Percentiles rank a stretch among this genome's conserved stretches.
phyloP scores from a whole-genome alignment of 2,888 invertebrate genomes.

The Corbicula japonica region DNA sequence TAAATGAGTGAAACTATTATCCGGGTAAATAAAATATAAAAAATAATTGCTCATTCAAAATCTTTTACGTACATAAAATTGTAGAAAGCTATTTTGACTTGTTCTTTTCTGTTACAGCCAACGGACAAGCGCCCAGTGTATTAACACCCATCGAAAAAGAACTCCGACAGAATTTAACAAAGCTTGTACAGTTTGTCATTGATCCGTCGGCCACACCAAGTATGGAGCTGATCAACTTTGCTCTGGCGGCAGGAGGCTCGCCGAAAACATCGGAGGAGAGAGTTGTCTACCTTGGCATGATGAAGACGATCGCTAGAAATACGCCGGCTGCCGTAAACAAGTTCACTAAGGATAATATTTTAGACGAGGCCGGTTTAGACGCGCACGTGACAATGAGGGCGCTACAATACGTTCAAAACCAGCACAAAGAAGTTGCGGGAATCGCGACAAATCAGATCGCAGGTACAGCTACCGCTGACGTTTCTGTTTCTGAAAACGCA shows the following conservation, averaged over 20 bases:
- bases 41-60: too few relatives aligned
- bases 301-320: conserved; percentile 21
- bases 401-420: conserved; percentile 1
- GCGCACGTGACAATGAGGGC: neutral
- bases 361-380: neutral
- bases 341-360: conserved; percentile 1
- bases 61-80: too few relatives aligned
- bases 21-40: too few relatives aligned
- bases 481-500: neutral
- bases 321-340: conserved; percentile 8
- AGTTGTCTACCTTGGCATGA: neutral
- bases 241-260: conserved; percentile 9
- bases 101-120: conserved; percentile 8
- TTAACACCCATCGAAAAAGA: conserved; percentile 6
- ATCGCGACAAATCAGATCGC: neutral
- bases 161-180: conserved; percentile 13
- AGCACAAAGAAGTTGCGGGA: neutral
- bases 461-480: too few relatives aligned
- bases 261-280: neutral
- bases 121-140: conserved; percentile 1
- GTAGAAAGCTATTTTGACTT: too few relatives aligned
- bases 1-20: too few relatives aligned
- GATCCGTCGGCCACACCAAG: conserved; percentile 11
- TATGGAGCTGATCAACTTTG: conserved; percentile 24
- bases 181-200: conserved; percentile 8